Base-by-base conservation (phyloP, 2,888 invertebrate species). In the Heliconius sara region DNA sequence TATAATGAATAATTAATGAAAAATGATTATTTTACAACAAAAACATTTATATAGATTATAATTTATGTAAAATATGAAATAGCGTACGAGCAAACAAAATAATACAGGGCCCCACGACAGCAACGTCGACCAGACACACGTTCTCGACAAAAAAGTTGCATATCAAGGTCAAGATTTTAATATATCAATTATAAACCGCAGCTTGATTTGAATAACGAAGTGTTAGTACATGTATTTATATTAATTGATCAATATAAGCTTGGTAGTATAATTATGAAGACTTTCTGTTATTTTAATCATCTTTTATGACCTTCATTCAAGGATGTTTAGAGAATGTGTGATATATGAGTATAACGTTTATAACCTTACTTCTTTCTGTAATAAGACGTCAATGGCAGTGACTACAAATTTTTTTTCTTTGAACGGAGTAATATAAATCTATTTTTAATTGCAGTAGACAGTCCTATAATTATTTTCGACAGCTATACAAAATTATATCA, bases 91-190 rank as follows among this genome's bases (percentile, higher is more conserved):
- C 47, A 78, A 57, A 80, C 25, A 67, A 79, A 78, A 77, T 77
- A 80, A 79, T 34, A 60, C 75, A 78, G 83, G 84, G 83, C 85
- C 84, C 79, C 85, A 79, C 81, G 79, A 79, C 72, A 52, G 74
- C 77, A 79, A 75, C 76, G 76, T 66, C 80, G 79, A 76, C 75
- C 80, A 83, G 82, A 83, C 83, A 83, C 83, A 83, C 83, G 84
- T 81, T 83, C 81, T 79, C 81, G 77, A 79, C 83, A 85, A 85
- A 85, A 83, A 85, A 85, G 79, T 82, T 84, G 82, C 82, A 85
- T 82, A 83, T 83, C 85, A 85, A 85, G 85, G 85, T 82, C 84
- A 83, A 73, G 65, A 83, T 82, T 83, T 85, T 83, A 79, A 85
- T 85, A 83, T 84, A 83, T 84, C 83, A 83, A 85, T 84, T 83